phyloP scores from a whole-genome alignment of 2,113 vertebrate genomes.

The Apus apus region DNA sequence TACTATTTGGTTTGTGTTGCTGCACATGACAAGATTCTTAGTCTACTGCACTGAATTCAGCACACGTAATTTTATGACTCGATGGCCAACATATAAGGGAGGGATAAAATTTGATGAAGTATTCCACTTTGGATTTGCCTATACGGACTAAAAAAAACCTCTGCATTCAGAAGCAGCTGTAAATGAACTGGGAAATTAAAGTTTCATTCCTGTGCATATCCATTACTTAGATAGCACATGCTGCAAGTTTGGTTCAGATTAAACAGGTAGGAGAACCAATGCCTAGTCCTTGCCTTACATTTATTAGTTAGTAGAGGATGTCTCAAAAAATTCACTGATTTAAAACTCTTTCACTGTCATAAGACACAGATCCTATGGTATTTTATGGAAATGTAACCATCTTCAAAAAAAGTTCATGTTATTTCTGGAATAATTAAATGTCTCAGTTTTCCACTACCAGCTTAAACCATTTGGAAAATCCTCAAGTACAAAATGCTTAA shows the following conservation, averaged over 20 bases:
- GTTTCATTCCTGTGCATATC: neutral
- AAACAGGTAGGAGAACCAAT: neutral
- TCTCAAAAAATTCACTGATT: neutral
- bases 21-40: conserved; percentile 62
- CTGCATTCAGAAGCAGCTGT: neutral
- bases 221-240: neutral
- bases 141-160: neutral
- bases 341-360: neutral
- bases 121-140: neutral
- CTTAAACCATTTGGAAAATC: neutral
- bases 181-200: neutral
- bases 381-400: neutral
- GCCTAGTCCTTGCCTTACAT: neutral
- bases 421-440: neutral
- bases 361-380: neutral
- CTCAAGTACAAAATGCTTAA: neutral
- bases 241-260: neutral
- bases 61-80: neutral
- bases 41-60: neutral
- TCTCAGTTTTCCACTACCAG: neutral
- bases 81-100: neutral
- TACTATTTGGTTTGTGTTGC: conserved; percentile 32
- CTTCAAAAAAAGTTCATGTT: neutral
- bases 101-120: neutral
- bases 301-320: neutral